Conservation (phyloP, 2,888 invertebrate genomes). For the Apamea anceps region DNA sequence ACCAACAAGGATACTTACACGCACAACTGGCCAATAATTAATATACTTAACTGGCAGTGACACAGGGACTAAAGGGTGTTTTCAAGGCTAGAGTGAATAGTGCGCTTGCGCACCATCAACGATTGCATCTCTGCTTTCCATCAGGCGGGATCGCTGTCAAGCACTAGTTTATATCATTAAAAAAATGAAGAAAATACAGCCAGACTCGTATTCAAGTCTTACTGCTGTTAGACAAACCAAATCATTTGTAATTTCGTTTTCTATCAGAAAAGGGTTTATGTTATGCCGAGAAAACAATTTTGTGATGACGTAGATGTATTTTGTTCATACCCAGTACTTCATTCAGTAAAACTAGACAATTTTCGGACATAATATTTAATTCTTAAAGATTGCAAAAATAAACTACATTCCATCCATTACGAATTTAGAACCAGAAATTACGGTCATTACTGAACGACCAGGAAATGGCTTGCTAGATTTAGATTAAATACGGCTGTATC, state of each 20-base stretch:
- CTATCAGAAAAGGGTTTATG: conserved; percentile 22
- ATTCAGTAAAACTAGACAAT: not conserved
- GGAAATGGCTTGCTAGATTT: not conserved
- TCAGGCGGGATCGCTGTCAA: too few relatives aligned
- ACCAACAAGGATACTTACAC: conserved; percentile 54
- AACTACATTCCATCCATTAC: not conserved
- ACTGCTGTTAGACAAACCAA: not conserved
- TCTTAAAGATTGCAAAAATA: not conserved
- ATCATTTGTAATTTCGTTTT: conserved; percentile 32
- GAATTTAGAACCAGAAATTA: not conserved
- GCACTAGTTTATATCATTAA: too few relatives aligned
- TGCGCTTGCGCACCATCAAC: too few relatives aligned
- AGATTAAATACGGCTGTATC: not conserved
- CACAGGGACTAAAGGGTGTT: not conserved
- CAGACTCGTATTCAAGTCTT: conserved; percentile 7
- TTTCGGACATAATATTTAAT: not conserved
- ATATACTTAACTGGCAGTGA: conserved; percentile 30
- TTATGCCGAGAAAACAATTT: conserved; percentile 8
- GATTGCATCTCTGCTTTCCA: too few relatives aligned
- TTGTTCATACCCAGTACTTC: not conserved
- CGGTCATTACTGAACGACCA: not conserved
- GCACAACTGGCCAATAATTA: conserved; percentile 47
- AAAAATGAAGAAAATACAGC: conserved; percentile 19
- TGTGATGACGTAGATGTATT: conserved; percentile 2
- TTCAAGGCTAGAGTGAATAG: too few relatives aligned